Percentiles rank a stretch among this genome's conserved stretches.
Conservation (phyloP, 1,140 invertebrate species). For the Drosophila sulfurigaster region DNA sequence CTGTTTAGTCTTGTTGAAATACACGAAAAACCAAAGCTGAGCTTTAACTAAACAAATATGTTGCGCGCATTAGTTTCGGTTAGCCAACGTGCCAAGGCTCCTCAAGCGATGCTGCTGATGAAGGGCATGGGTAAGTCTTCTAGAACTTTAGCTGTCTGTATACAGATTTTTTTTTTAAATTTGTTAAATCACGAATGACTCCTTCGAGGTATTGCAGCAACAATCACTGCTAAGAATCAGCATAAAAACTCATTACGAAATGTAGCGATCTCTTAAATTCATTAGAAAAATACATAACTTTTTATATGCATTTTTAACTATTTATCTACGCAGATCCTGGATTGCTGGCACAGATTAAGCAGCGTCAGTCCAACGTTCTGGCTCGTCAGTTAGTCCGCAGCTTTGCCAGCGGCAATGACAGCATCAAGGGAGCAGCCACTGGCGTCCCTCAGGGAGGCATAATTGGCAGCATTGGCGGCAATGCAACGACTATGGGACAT, state of each 20-base stretch:
- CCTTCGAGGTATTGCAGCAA: not conserved
- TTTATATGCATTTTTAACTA: too few species aligned
- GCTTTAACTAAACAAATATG: constrained; percentile 18
- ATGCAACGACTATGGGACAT: not conserved
- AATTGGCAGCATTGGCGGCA: constrained; percentile 16
- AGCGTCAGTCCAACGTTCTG: not conserved
- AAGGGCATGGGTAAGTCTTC: constrained; percentile 26
- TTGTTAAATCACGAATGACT: not conserved
- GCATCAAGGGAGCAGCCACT: not conserved
- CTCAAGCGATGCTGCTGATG: not conserved
- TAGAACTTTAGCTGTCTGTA: too few species aligned
- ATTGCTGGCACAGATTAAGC: not conserved
- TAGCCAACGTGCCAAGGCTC: constrained; percentile 15
- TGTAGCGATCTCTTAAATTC: not conserved
- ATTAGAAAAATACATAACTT: too few species aligned
- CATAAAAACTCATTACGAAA: too few species aligned
- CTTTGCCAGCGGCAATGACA: constrained; percentile 28
- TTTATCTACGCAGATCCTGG: not conserved
- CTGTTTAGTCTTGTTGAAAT: constrained; percentile 24
- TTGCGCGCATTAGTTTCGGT: constrained; percentile 15
- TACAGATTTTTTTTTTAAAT: not conserved
- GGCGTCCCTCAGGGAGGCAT: constrained; percentile 12
- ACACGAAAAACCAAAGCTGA: constrained; percentile 4
- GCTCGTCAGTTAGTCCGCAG: constrained; percentile 16
- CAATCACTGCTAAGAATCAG: too few species aligned